Evolutionary conservation across 1,140 invertebrate genomes (phyloP).

Genomic region (Thalassaphorura encarpata): DNA sequence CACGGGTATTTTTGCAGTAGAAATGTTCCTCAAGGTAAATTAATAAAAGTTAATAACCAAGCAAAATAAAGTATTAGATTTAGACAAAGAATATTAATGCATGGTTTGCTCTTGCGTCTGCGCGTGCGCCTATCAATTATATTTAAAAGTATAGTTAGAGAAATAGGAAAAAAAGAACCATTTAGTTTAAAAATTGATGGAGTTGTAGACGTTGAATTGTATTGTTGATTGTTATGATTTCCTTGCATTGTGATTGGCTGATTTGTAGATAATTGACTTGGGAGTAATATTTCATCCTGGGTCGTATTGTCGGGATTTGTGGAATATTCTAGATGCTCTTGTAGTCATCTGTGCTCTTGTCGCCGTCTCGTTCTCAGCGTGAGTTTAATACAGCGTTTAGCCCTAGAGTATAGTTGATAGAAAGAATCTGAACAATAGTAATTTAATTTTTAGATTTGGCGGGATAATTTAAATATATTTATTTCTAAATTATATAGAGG

Average conservation of each 20-base stretch:
- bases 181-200: no score
- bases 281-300: slow-evolving; percentile 57
- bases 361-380: slow-evolving; percentile 73
- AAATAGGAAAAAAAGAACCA: no score
- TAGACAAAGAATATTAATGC: no score
- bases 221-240: not conserved
- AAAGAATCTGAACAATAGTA: no score
- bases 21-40: slow-evolving; percentile 90
- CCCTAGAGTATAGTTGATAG: no score
- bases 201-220: no score
- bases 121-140: no score
- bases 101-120: no score
- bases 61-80: not conserved
- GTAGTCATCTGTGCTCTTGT: slow-evolving; percentile 60
- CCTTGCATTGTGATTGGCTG: no score
- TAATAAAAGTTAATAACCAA: not conserved
- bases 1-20: slow-evolving; percentile 98
- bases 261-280: slow-evolving; percentile 52
- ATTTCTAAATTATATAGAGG: not conserved
- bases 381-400: no score
- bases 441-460: no score
- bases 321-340: slow-evolving; percentile 60
- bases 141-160: no score
- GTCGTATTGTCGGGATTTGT: slow-evolving; percentile 58
- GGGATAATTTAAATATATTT: not conserved